A percentile compares a stretch with the other conserved stretches of the same genome.
Evolutionary conservation across 2,797 vertebrate genomes (phyloP).

Genomic region (Enteromius afrohamiltoni): DNA sequence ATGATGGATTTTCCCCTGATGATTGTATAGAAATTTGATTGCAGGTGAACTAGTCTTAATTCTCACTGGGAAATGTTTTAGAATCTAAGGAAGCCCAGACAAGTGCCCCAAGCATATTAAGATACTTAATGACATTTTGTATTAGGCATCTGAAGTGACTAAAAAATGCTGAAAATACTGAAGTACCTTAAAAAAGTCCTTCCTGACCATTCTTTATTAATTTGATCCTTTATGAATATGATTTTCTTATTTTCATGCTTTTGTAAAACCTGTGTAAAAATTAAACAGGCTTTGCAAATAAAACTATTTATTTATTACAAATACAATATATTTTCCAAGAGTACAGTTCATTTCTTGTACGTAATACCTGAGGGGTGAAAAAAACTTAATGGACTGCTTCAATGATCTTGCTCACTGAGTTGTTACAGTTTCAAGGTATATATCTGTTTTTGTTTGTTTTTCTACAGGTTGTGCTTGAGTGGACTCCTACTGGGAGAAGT

Average conservation of each 20-base stretch:
- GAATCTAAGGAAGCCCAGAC: neutral
- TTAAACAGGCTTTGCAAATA: neutral
- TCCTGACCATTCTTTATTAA: neutral
- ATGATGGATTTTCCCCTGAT: neutral
- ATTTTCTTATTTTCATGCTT: neutral
- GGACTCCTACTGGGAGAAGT: conserved; percentile 68
- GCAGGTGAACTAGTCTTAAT: neutral
- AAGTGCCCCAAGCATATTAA: neutral
- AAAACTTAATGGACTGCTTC: neutral
- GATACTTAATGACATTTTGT: neutral
- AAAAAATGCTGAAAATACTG: neutral
- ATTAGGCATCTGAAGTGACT: neutral
- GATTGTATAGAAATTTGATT: neutral
- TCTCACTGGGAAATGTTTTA: conserved; percentile 3
- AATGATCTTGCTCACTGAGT: neutral
- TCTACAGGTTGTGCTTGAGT: conserved; percentile 54
- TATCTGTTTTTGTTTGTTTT: neutral
- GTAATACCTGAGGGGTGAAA: neutral
- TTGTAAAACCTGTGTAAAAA: conserved; percentile 1
- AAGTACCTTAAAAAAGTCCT: neutral
- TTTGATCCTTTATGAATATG: too few species aligned
- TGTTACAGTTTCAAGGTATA: neutral
- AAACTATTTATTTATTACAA: neutral
- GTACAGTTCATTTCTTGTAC: neutral
- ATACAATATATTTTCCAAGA: neutral